A percentile compares a stretch with the other conserved stretches of the same genome.
Evolutionary conservation across 1,140 invertebrate species (phyloP).

Genomic region (Tetramorium simillimum): DNA sequence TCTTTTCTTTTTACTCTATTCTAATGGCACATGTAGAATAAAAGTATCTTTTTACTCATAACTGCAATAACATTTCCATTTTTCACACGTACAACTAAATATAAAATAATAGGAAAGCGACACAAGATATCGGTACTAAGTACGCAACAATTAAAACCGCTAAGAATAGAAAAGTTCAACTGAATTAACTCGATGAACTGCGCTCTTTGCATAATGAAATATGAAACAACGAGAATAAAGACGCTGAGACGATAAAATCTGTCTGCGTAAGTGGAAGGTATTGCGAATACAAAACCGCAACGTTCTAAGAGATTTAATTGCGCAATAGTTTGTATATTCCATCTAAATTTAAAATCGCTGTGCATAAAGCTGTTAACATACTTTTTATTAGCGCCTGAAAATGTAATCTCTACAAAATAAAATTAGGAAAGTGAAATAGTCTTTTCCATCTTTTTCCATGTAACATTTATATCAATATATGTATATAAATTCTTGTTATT

Average conservation of each 20-base stretch:
- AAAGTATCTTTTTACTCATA: background rate
- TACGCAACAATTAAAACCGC: background rate
- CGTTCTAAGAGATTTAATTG: background rate
- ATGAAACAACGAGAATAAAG: background rate
- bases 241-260: background rate
- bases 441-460: background rate
- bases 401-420: background rate
- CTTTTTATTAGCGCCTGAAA: background rate
- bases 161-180: background rate
- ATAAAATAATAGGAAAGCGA: background rate
- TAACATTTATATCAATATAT: background rate
- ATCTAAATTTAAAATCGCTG: too few species aligned
- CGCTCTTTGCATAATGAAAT: background rate
- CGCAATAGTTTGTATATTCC: background rate
- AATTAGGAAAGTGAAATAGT: background rate
- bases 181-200: background rate
- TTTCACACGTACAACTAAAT: background rate
- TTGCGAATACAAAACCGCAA: background rate
- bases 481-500: background rate
- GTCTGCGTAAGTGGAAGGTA: background rate
- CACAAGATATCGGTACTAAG: background rate
- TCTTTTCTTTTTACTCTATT: too few species aligned
- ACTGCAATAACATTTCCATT: background rate
- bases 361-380: background rate
- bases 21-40: background rate